These are phyloP conservation scores for Mus pahari DNA, from an alignment of 2,113 vertebrate genomes.

Conservation along the genomic window DNA sequence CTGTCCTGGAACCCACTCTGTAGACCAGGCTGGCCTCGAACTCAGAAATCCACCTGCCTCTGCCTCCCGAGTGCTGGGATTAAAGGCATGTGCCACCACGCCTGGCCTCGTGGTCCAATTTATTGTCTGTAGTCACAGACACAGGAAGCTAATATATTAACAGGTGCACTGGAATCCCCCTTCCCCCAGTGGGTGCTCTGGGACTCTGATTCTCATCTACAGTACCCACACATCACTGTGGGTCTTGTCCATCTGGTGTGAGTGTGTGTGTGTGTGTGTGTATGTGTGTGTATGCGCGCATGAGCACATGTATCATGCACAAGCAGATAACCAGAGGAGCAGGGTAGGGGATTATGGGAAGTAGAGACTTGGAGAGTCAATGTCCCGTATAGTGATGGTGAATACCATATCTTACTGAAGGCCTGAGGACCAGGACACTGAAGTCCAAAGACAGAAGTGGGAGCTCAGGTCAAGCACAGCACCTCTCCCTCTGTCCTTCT, in stretches of 20 bases:
- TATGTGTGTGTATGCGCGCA: not conserved
- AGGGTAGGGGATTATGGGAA: too few relatives aligned
- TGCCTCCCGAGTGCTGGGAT: too few relatives aligned
- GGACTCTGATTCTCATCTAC: not conserved
- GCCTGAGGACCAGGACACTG: not conserved
- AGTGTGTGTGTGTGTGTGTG: not conserved
- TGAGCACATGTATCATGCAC: not conserved
- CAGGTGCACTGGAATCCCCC: too few relatives aligned
- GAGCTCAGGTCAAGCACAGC: too few relatives aligned
- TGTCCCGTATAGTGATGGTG: not conserved
- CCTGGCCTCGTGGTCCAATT: not conserved
- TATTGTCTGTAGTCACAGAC: not conserved
- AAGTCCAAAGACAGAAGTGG: not conserved
- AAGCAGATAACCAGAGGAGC: not conserved
- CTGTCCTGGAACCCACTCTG: too few relatives aligned
- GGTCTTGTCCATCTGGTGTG: not conserved
- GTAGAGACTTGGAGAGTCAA: not conserved
- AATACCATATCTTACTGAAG: too few relatives aligned
- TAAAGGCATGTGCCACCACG: too few relatives aligned
- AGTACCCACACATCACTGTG: too few relatives aligned
- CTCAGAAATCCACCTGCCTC: too few relatives aligned
- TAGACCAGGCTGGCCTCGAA: too few relatives aligned
- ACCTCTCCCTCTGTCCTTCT: not conserved
- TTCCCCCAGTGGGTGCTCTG: too few relatives aligned
- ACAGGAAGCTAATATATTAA: not conserved